A percentile compares a stretch with the other conserved stretches of the same genome.
These are phyloP conservation scores for Mnemiopsis leidyi DNA, from an alignment of 37 sponge, comb jelly and placozoan species.

Conservation along the genomic window DNA sequence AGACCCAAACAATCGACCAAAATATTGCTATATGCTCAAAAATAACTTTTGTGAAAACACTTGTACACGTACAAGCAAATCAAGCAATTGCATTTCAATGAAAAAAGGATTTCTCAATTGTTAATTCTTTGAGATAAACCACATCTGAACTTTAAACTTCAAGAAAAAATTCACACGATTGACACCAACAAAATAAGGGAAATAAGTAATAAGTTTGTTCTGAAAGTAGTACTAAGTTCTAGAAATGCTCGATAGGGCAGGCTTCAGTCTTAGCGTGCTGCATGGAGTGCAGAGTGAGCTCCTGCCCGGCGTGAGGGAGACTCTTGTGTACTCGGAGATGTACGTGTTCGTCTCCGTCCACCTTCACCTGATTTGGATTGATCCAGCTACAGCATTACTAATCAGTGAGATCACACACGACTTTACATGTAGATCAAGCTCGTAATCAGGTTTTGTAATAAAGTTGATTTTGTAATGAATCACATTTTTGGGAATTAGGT, in stretches of 20 bases:
- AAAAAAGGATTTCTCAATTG: too few species aligned
- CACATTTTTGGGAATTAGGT: too few species aligned
- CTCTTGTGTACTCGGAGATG: background rate
- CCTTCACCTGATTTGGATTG: background rate
- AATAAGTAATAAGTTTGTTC: background rate
- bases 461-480: background rate
- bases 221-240: background rate
- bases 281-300: background rate
- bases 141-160: too few species aligned
- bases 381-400: too few species aligned
- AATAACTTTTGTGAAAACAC: too few species aligned
- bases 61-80: too few species aligned
- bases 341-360: background rate
- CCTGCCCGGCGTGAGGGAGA: background rate
- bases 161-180: too few species aligned
- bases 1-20: too few species aligned
- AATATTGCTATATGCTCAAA: too few species aligned
- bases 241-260: conserved; percentile 9
- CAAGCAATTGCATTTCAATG: too few species aligned
- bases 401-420: background rate
- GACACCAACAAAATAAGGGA: background rate
- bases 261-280: background rate
- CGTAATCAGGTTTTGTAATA: background rate
- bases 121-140: too few species aligned
- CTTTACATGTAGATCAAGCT: background rate